Percentiles rank a stretch among this genome's conserved stretches.
These are phyloP conservation scores for Hylaeus anthracinus DNA, from an alignment of 1,140 invertebrate genomes.

Conservation along the genomic window DNA sequence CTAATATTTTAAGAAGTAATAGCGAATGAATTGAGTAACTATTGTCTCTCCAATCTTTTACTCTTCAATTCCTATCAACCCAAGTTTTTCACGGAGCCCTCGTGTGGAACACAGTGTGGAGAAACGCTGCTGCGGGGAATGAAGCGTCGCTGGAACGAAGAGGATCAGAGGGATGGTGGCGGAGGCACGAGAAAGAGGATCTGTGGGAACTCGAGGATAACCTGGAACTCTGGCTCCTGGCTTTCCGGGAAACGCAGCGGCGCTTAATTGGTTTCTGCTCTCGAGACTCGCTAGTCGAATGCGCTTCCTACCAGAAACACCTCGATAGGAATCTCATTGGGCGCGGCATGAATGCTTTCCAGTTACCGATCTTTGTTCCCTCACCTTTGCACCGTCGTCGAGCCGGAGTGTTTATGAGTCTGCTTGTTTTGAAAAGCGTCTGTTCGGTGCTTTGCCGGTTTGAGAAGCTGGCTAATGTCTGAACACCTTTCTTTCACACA, in stretches of 20 bases:
- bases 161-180: not conserved
- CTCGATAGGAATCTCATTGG: conserved; percentile 39
- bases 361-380: conserved; percentile 21
- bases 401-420: not conserved
- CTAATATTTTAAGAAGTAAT: no score
- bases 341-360: conserved; percentile 21
- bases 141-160: not conserved
- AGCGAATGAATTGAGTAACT: no score
- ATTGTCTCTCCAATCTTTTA: no score
- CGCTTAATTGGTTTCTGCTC: conserved; percentile 59
- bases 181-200: conserved; percentile 15
- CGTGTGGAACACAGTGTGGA: no score
- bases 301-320: conserved; percentile 33
- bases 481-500: not conserved
- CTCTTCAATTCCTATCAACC: no score
- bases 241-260: conserved; percentile 50
- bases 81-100: no score
- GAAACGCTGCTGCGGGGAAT: not conserved
- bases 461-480: not conserved
- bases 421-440: conserved; percentile 1
- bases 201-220: conserved; percentile 57
- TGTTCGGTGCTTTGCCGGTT: not conserved
- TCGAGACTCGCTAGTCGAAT: conserved; percentile 38
- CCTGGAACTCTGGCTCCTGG: conserved; percentile 33
- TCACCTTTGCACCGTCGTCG: not conserved